These are phyloP conservation scores for Ursus arctos DNA, from an alignment of 2,113 vertebrate genomes.

Conservation along the genomic window DNA sequence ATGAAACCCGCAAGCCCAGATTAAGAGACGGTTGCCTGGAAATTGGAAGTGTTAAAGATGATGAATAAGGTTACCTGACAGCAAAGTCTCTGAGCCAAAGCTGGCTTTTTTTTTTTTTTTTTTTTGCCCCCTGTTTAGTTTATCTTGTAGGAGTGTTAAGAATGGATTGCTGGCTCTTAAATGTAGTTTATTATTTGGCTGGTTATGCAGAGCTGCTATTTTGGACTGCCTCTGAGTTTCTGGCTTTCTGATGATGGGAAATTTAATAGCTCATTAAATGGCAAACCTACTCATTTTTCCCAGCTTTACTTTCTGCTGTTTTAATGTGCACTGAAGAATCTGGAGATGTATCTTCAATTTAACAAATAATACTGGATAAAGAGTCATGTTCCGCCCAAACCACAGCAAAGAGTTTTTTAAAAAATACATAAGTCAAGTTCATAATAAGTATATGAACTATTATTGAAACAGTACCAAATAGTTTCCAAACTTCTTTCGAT, in stretches of 20 bases:
- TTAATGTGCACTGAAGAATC: slow-evolving; percentile 1
- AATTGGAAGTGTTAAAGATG: neutral
- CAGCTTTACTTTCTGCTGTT: slow-evolving; percentile 10
- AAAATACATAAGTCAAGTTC: neutral
- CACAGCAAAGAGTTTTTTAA: neutral
- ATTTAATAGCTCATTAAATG: slow-evolving; percentile 54
- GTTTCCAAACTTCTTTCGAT: neutral
- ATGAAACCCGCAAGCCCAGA: neutral
- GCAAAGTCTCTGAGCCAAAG: neutral
- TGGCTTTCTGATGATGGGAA: slow-evolving; percentile 55
- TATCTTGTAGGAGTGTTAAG: neutral
- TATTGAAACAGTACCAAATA: neutral
- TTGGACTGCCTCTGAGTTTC: slow-evolving; percentile 35
- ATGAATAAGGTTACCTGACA: slow-evolving; percentile 24
- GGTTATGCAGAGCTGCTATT: slow-evolving; percentile 48
- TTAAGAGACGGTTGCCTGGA: neutral
- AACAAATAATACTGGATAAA: slow-evolving; percentile 33
- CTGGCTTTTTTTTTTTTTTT: neutral
- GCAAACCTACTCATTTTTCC: neutral
- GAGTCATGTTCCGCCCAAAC: neutral
- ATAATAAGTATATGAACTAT: neutral
- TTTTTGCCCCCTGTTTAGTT: neutral
- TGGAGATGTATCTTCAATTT: neutral
- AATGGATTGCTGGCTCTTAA: slow-evolving; percentile 35
- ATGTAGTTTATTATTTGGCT: slow-evolving; percentile 56